Conservation (phyloP, 2,113 vertebrate genomes). For the Corythornis cristatus region DNA sequence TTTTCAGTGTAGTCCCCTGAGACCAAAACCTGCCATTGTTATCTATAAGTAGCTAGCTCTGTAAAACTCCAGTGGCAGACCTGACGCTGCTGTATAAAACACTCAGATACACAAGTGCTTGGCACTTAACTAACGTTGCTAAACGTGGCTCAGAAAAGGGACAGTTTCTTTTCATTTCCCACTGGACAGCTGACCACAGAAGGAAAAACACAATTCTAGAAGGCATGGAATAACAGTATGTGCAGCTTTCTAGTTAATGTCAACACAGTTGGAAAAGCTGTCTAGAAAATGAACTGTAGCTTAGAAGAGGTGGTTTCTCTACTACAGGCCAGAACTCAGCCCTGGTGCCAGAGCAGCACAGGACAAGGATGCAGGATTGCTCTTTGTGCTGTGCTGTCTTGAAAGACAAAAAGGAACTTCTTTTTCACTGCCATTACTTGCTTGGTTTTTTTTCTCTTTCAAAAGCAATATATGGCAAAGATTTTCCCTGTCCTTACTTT, state of each 20-base stretch:
- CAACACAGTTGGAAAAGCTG: background rate
- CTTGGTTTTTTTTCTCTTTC: background rate
- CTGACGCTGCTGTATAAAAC: background rate
- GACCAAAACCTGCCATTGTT: background rate
- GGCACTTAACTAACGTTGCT: background rate
- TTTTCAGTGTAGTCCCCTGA: background rate
- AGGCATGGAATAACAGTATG: background rate
- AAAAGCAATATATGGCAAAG: background rate
- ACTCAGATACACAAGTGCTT: background rate
- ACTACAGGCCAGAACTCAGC: background rate
- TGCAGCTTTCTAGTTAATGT: background rate
- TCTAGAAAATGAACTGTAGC: background rate
- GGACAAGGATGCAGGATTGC: background rate
- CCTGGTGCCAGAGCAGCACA: background rate
- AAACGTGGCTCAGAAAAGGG: background rate
- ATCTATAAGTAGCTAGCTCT: rapidly evolving
- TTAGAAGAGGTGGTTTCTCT: background rate
- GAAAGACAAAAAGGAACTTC: background rate
- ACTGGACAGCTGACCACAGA: background rate
- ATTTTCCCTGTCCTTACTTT: background rate
- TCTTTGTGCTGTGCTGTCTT: background rate
- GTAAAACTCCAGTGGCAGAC: background rate
- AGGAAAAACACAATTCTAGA: background rate
- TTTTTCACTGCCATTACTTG: background rate
- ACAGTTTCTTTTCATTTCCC: background rate